Evolutionary conservation across 2,113 vertebrate genomes (phyloP).

Genomic region (Catharus bicknelli): DNA sequence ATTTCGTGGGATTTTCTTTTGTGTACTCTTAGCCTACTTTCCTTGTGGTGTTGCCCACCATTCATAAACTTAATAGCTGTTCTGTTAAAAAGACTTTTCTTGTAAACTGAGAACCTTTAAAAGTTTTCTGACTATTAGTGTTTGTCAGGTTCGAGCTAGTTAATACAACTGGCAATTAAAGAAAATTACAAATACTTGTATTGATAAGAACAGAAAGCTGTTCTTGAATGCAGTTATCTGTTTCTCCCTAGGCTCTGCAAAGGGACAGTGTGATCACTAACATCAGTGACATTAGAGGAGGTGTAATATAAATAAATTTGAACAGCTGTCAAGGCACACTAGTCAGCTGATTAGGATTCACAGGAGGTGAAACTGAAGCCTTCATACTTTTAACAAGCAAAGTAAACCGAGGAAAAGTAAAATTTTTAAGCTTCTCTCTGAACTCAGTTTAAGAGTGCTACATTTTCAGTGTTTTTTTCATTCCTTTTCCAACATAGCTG

Average conservation of each 20-base stretch:
- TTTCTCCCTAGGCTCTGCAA: not conserved
- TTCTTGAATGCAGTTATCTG: not conserved
- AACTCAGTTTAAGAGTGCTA: not conserved
- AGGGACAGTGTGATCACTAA: constrained; percentile 11
- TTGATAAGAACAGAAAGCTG: not conserved
- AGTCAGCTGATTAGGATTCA: constrained; percentile 48
- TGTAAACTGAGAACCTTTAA: not conserved
- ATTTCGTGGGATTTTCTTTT: not conserved
- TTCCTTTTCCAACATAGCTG: not conserved
- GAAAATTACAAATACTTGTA: not conserved
- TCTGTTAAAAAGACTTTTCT: not conserved
- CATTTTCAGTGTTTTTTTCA: not conserved
- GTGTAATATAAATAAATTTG: constrained; percentile 71
- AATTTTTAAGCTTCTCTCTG: not conserved
- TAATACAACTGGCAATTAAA: not conserved
- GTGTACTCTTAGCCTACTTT: not conserved
- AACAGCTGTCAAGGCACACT: constrained; percentile 76
- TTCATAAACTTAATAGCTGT: not conserved
- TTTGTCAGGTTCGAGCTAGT: not conserved
- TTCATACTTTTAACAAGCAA: not conserved
- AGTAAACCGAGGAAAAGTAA: not conserved
- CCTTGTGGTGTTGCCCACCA: not conserved
- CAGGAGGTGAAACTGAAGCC: constrained; percentile 24
- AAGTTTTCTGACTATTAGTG: not conserved
- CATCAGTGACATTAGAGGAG: constrained; percentile 75